phyloP scores from a whole-genome alignment of 2,113 vertebrate genomes.

The Aplodontia rufa region DNA sequence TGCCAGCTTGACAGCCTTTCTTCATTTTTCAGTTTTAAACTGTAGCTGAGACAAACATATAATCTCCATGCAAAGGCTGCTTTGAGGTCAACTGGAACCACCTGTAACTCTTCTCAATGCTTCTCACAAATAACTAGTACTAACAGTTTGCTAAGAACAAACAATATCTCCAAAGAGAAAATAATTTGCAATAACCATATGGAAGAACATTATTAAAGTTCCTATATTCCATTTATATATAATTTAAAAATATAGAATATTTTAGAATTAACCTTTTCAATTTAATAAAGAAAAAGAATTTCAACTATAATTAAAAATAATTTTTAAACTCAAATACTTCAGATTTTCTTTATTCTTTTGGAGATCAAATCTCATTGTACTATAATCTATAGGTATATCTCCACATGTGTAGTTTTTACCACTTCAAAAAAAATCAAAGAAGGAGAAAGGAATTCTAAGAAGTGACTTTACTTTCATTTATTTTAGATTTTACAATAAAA shows the following conservation, averaged over 20 bases:
- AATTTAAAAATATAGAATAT: constrained; percentile 71
- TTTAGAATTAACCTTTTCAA: constrained; percentile 46
- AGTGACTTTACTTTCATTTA: constrained; percentile 56
- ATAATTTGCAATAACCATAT: constrained; percentile 78
- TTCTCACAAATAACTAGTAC: constrained; percentile 53
- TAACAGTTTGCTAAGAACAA: constrained; percentile 80
- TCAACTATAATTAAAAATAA: constrained; percentile 28
- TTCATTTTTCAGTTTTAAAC: not conserved
- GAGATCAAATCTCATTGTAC: not conserved
- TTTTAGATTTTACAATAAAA: constrained; percentile 57
- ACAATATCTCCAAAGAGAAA: constrained; percentile 76
- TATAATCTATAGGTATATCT: not conserved
- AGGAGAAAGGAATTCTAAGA: not conserved
- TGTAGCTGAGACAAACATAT: not conserved
- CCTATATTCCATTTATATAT: constrained; percentile 75
- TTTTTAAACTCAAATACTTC: constrained; percentile 38
- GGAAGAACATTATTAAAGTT: constrained; percentile 79
- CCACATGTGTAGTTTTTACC: not conserved
- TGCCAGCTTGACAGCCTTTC: not conserved
- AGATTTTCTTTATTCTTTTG: constrained; percentile 10
- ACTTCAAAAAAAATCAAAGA: not conserved
- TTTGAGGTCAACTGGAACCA: not conserved
- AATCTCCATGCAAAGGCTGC: not conserved
- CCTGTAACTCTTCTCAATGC: not conserved
- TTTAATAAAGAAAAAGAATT: constrained; percentile 47